Evolutionary conservation across 2,888 invertebrate species (phyloP).

Genomic region (Myopa tessellatipennis): DNA sequence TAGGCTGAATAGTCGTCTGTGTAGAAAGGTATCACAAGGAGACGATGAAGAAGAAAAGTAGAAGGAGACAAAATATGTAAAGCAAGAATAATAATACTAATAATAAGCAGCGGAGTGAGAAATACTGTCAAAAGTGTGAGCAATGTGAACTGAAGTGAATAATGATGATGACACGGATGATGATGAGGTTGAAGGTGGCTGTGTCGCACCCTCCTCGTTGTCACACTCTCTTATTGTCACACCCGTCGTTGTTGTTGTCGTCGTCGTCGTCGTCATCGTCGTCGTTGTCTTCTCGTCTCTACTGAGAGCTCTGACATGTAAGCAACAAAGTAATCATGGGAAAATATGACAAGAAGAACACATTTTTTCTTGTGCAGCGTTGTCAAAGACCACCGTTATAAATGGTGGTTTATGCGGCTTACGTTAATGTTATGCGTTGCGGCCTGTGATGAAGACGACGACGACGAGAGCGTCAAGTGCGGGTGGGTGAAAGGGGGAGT

Average conservation of each 20-base stretch:
- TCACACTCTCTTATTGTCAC: too few relatives aligned
- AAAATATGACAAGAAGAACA: slow-evolving; percentile 60
- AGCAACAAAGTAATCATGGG: slow-evolving; percentile 61
- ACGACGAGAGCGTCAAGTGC: slow-evolving; percentile 8
- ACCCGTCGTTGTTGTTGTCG: not conserved
- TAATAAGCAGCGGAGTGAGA: not conserved
- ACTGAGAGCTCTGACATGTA: slow-evolving; percentile 32
- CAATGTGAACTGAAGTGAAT: slow-evolving; percentile 27
- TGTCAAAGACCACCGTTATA: slow-evolving; percentile 19
- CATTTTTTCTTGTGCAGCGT: slow-evolving; percentile 48
- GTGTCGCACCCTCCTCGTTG: not conserved
- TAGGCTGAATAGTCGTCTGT: slow-evolving; percentile 22
- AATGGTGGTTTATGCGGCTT: slow-evolving; percentile 37
- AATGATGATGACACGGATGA: slow-evolving; percentile 29
- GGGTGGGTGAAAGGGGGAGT: slow-evolving; percentile 15
- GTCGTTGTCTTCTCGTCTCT: not conserved
- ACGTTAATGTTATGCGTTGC: slow-evolving; percentile 28
- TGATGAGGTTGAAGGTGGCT: not conserved
- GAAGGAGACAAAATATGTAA: not conserved
- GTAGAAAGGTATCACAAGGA: not conserved
- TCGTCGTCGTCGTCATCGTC: not conserved
- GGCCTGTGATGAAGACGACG: slow-evolving; percentile 13
- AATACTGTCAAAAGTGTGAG: not conserved
- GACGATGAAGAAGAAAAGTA: not conserved
- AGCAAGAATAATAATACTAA: not conserved